Evolutionary conservation across 2,113 vertebrate species (phyloP), one percentile per base, ranked within the genome.

Genomic region (Nettapus auritus): DNA sequence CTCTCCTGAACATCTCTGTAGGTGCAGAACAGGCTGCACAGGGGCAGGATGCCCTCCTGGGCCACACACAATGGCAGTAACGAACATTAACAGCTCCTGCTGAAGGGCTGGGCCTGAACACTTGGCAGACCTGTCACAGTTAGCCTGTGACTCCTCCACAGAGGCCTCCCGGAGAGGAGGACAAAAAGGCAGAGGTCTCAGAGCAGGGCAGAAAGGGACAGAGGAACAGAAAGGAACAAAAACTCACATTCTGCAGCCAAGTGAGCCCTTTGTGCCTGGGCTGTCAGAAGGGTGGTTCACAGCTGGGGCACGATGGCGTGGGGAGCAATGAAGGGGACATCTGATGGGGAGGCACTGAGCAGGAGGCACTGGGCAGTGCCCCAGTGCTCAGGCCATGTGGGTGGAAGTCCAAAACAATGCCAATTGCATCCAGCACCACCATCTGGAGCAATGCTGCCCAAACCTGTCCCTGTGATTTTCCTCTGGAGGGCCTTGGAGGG

Each of bases 401-500:
- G 21, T 46, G 63, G 19, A 11, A 66, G 22, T 46, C 13, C 46
- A 52, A 52, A 73, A 31, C 0, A 1, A 48, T 48, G 36, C 17
- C 25, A n/a, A 42, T 2, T 12, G 22, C 42, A 57, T 78, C 31
- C 46, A 82, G 40, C 46, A 76, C 28, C 28, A 9, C 69, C 42
- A 15, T 25, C 12, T 13, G 23, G 8, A 82, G 40, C 25, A 40
- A 13, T 0, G 0, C 6, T 21, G 9, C 52, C 57, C 33, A 40
- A 29, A 67, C 5, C 31, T 13, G 6, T n/a, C 31, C 20, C 31
- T 11, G 4, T 14, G 60, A 17, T 69, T 78, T 44, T 79, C 66
- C 38, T n/a, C 42, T 59, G 78, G 73, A 88, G 28, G 2, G 5
- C 42, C 0, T 0, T 12, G 46, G 31, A 38, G 13, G 22, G 3